Percentiles rank a stretch among this genome's conserved stretches.
Evolutionary conservation across 2,797 vertebrate genomes (phyloP).

Genomic region (Silurus aristotelis): DNA sequence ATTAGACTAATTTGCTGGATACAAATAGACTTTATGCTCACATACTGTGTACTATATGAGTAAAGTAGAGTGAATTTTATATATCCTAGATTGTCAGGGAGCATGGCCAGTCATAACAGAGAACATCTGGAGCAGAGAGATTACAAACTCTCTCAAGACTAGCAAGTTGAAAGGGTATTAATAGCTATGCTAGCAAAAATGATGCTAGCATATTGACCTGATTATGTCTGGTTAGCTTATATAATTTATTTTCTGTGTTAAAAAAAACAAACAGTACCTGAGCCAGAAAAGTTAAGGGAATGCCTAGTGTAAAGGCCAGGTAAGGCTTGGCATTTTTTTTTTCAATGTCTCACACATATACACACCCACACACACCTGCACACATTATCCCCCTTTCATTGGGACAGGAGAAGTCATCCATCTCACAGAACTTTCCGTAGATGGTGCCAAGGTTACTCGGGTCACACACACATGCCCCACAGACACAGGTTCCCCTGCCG

Average conservation of each 20-base stretch:
- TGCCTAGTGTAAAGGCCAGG: background rate
- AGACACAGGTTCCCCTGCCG: conserved; percentile 83
- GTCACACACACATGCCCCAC: conserved; percentile 89
- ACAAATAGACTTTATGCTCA: background rate
- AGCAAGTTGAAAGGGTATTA: background rate
- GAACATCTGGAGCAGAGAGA: background rate
- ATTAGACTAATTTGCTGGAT: background rate
- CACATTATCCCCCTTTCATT: conserved; percentile 83
- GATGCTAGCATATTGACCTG: background rate
- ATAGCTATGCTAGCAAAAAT: background rate
- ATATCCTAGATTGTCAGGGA: background rate
- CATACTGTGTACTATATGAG: background rate
- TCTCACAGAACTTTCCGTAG: conserved; percentile 90
- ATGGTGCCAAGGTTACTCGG: conserved; percentile 82
- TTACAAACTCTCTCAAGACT: background rate
- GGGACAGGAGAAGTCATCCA: conserved; percentile 91
- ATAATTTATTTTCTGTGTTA: background rate
- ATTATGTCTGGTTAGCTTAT: background rate
- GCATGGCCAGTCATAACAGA: background rate
- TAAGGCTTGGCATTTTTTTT: background rate
- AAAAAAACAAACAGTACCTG: background rate
- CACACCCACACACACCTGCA: conserved; percentile 77
- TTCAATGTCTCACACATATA: background rate
- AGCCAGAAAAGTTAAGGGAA: background rate
- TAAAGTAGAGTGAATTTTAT: background rate